Base-by-base conservation (phyloP, 2,797 vertebrate genomes). In the Spea hammondii region DNA sequence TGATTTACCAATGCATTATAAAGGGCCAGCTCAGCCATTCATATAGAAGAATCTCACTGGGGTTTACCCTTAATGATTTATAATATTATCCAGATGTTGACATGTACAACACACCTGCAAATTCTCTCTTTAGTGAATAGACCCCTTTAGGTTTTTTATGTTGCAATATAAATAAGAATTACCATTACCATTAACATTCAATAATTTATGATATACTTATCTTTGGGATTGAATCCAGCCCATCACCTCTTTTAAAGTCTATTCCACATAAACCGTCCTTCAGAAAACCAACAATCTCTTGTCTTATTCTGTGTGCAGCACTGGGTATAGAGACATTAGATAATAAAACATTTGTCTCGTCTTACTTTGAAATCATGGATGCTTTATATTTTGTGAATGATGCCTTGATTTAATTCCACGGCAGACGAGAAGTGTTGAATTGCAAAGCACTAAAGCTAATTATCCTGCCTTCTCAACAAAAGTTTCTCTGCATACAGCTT, bases 371-470 rank as follows among this genome's bases (percentile, higher is more conserved):
- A 57, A 32, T 49, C n/a, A 5, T 51, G 67, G 67, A 51, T 17
- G 32, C 47, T 70, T 70, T 51, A 32, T 70, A 70, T 54, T 45
- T 5, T 54, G 53, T 70, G 46, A 17, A 70, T 11, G 53, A 44
- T 70, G 53, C 13, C 69, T 70, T 70, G 51, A 70, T 70, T 70
- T 54, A 57, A 51, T 54, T 5, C 6, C 44, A 14, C 69, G 14
- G 50, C 69, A 70, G 50, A 70, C 48, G n/a, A 53, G 32, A 50
- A 70, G 50, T 70, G 53, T 70, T 70, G 67, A 50, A 50, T 51
- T 70, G 67, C 13, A 68, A 68, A 32, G 45, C 44, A 68, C 49
- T 7, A 48, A 14, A 48, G 65, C 45, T 48, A 68, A 68, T 68
- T 68, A n/a, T 12, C 10, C 44, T 11, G 32, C 32, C 32, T 32